These are phyloP conservation scores for Lagopus muta DNA, from an alignment of 2,113 vertebrate species.

Conservation along the genomic window DNA sequence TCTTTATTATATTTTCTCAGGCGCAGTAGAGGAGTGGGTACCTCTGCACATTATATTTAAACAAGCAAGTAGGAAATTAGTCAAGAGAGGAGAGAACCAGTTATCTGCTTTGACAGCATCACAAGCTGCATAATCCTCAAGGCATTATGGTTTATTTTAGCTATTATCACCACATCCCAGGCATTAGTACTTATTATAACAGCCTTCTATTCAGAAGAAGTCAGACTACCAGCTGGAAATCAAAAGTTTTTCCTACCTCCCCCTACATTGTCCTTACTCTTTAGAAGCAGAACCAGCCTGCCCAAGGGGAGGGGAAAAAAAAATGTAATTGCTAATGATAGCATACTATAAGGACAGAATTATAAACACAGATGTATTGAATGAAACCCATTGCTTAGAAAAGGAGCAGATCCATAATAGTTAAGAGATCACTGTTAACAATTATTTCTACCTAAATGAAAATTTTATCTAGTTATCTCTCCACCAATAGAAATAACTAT, in stretches of 20 bases:
- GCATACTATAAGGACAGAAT: background rate
- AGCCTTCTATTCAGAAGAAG: background rate
- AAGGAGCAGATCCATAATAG: background rate
- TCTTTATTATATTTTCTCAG: background rate
- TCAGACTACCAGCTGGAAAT: background rate
- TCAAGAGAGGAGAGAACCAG: background rate
- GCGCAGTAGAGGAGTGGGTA: background rate
- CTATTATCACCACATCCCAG: background rate
- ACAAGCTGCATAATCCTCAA: background rate
- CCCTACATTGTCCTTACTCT: background rate
- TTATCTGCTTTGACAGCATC: conserved; percentile 1
- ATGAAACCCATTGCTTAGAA: background rate
- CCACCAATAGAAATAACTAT: background rate
- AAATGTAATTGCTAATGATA: background rate
- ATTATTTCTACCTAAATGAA: background rate
- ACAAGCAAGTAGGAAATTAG: background rate
- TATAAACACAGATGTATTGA: background rate
- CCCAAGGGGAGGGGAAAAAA: background rate
- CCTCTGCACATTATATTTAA: background rate
- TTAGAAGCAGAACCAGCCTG: background rate
- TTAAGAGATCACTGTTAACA: background rate
- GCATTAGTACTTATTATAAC: background rate
- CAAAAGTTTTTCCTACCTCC: background rate
- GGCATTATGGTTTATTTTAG: background rate
- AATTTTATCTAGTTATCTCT: background rate